Percentiles rank a stretch among this genome's conserved stretches.
Conservation (phyloP, 2,888 invertebrate species). For the Eupelmus urozonus region DNA sequence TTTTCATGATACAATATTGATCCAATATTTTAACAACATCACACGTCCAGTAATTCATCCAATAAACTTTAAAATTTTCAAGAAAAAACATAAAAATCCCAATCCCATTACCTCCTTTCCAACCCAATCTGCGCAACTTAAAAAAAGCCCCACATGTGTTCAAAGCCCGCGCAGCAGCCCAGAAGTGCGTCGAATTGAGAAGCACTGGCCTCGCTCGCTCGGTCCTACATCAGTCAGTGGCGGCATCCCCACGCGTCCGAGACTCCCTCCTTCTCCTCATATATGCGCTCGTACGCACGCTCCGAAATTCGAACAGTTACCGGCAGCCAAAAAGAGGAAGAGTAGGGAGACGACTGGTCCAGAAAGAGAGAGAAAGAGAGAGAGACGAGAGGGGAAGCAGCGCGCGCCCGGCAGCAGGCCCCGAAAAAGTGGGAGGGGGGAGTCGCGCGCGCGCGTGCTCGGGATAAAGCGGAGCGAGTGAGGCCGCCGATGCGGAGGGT, state of each 20-base stretch:
- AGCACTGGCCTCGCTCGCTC: constrained; percentile 46
- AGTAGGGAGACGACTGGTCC: constrained; percentile 43
- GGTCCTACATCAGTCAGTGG: constrained; percentile 65
- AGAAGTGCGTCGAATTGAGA: constrained; percentile 56
- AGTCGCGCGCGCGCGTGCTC: constrained; percentile 28
- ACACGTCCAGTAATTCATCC: background rate
- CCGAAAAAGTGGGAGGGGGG: constrained; percentile 54
- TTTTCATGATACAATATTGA: too few relatives aligned
- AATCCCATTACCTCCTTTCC: constrained; percentile 9
- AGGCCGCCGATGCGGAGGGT: constrained; percentile 25
- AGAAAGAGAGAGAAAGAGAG: constrained; percentile 42
- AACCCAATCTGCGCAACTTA: background rate
- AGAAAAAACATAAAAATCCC: constrained; percentile 20
- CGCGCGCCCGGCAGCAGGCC: constrained; percentile 56
- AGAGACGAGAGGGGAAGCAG: constrained; percentile 40
- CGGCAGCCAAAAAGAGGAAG: constrained; percentile 68
- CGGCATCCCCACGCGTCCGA: constrained; percentile 63
- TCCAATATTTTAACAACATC: background rate
- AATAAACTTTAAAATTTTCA: background rate
- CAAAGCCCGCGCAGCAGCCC: background rate
- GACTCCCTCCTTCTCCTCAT: constrained; percentile 66
- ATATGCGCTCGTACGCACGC: constrained; percentile 10
- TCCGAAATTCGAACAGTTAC: constrained; percentile 75
- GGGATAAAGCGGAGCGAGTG: constrained; percentile 43
- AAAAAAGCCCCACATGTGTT: constrained; percentile 16